Evolutionary conservation across 2,113 vertebrate genomes (phyloP), one percentile per base, ranked within the genome.

Genomic region (Pygoscelis adeliae): DNA sequence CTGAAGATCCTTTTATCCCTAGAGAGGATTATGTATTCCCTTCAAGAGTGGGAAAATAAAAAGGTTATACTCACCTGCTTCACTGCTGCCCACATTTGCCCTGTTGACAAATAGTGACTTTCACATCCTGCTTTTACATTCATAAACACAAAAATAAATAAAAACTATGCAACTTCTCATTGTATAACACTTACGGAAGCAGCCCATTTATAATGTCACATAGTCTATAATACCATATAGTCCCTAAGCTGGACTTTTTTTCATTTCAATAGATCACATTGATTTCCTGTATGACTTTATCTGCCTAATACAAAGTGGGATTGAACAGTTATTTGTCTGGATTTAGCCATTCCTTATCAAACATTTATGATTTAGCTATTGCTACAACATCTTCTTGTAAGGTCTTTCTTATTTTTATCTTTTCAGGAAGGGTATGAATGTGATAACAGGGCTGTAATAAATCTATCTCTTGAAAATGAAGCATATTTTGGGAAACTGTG

Each of bases 251-350:
- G 96, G 97, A 97, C 96, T 94, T 97, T 98, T 98, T 98, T 98
- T 98, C 50, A 94, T 98, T 98, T 98, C 98, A 98, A 98, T 99
- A 99, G 97, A 98, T 98, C 92, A 98, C 98, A 99, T 99, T 98
- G 99, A 99, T 99, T 99, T 99, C 98, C 99, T 99, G 98, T 98
- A 98, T 98, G 99, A 99, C 98, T 99, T 99, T 99, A 99, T 99
- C 99, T 99, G 97, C 98, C 98, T 99, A 98, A 98, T 98, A 99
- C 98, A 98, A 98, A 98, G 96, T 97, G 96, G 98, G 98, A 97
- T 98, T 98, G 98, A 98, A 88, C 97, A 98, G 98, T 98, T 98
- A 97, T 97, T 98, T 98, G 97, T 98, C 98, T 98, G 98, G 97
- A 97, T 98, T 98, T 98, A 97, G 94, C 98, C 91, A 97, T 97